Base-by-base conservation (phyloP, 2,888 invertebrate genomes). In the Carterocephalus palaemon region DNA sequence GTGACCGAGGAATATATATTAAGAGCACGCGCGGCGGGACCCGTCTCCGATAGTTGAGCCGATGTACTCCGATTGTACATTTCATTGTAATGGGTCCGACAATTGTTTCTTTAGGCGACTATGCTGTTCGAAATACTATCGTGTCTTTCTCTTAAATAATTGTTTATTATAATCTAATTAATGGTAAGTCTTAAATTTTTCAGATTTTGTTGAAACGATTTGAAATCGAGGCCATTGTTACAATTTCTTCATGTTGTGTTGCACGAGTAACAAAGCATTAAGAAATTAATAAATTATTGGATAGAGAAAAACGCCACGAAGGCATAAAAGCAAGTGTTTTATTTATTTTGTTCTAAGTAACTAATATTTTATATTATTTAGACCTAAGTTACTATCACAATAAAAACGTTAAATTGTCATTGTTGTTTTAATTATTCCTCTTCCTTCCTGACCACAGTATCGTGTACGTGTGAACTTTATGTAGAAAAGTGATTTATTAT, bases 341-440 rank as follows among this genome's bases (percentile, higher is more conserved):
- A 82, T 85, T 85, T 84, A 83, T 85, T 84, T 83, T 75, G 81
- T 81, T 82, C 64, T 79, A 77, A 80, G 78, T 74, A 75, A 84
- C 79, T 76, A 77, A 82, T 84, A 82, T 78, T 81, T 80, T 83
- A 77, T 80, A 79, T 74, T 70, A 58, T 58, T n/a, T 56, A 71
- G 62, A 51, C 20, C 5, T 42, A 42, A 42, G 34, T 42, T 42
- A 42, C 28, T 26, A 37, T 34, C 26, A 34, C 42, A 42, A 42
- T 42, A 39, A 42, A 41, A 36, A 36, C 28, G 42, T 42, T 42
- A 42, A 42, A 42, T 28, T n/a, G 13, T n/a, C n/a, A 15, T n/a
- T 15, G 9, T 10, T 13, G 15, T 42, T 41, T 33, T 7, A 2
- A 13, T 31, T 29, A 12, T 2, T 5, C 4, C 9, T 20, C 19